These are phyloP conservation scores for Clupea harengus DNA, from an alignment of 2,113 vertebrate species.

Conservation along the genomic window DNA sequence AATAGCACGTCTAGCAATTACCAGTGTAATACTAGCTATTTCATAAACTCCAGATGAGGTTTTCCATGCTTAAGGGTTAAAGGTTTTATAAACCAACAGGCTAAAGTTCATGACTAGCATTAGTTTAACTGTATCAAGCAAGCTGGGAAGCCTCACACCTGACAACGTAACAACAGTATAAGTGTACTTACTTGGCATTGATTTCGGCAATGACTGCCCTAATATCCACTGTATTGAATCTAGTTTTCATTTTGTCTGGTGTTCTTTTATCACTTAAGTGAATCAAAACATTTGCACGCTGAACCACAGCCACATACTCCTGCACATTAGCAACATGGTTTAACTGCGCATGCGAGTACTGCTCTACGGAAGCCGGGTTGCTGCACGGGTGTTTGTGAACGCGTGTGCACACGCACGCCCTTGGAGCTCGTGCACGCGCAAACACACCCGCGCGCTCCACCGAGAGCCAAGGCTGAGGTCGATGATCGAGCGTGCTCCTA, in stretches of 20 bases:
- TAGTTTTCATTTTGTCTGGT: conserved; percentile 79
- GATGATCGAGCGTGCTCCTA: neutral
- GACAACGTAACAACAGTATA: neutral
- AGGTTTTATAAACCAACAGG: neutral
- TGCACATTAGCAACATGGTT: conserved; percentile 14
- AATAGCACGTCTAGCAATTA: neutral
- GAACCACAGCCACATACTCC: neutral
- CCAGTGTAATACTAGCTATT: neutral
- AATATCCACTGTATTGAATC: conserved; percentile 88
- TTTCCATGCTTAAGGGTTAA: neutral
- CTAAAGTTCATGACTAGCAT: neutral
- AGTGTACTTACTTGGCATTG: conserved; percentile 72
- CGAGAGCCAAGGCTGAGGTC: neutral
- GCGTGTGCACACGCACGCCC: neutral
- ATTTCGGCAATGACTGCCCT: conserved; percentile 86
- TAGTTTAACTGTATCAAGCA: neutral
- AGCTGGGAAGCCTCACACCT: neutral
- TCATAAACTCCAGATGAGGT: neutral
- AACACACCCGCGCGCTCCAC: neutral
- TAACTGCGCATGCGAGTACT: conserved; percentile 31
- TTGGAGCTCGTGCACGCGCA: neutral
- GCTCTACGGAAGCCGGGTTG: conserved; percentile 58
- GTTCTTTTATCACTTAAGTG: neutral
- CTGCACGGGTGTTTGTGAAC: conserved; percentile 13
- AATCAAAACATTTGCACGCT: neutral